Conservation (phyloP, 1,140 invertebrate species). For the Phymorhynchus buccinoides region DNA sequence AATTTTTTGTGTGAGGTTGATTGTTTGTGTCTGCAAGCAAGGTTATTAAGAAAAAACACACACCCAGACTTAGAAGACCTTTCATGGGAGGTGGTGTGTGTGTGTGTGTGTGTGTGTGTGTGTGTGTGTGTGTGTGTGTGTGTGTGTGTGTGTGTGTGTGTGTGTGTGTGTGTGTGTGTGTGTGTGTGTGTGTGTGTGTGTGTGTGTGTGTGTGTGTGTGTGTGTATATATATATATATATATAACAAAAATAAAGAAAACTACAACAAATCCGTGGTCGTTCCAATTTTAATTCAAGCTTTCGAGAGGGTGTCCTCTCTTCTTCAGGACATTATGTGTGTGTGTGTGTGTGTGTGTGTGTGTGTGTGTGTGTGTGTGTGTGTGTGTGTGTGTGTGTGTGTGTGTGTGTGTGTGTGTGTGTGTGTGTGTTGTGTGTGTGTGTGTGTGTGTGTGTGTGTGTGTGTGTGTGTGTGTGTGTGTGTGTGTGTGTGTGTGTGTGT, state of each 20-base stretch:
- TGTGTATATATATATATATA: not conserved
- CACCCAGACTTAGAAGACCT: no score
- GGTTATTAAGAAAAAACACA: no score
- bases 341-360: not conserved
- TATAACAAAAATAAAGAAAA: no score
- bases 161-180: conserved; percentile 12
- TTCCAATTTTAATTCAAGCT: not conserved
- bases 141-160: conserved; percentile 3
- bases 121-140: not conserved
- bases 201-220: not conserved
- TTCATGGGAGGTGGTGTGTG: no score
- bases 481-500: no score
- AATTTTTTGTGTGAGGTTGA: no score
- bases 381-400: not conserved
- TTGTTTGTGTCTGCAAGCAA: no score
- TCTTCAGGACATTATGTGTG: no score
- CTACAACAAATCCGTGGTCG: not conserved
- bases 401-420: not conserved
- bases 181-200: conserved; percentile 7
- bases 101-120: not conserved
- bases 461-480: no score
- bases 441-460: no score
- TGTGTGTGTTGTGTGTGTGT: not conserved
- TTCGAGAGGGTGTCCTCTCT: not conserved
- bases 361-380: not conserved